Conservation (phyloP, 2,888 invertebrate genomes). For the Adelphocoris suturalis region DNA sequence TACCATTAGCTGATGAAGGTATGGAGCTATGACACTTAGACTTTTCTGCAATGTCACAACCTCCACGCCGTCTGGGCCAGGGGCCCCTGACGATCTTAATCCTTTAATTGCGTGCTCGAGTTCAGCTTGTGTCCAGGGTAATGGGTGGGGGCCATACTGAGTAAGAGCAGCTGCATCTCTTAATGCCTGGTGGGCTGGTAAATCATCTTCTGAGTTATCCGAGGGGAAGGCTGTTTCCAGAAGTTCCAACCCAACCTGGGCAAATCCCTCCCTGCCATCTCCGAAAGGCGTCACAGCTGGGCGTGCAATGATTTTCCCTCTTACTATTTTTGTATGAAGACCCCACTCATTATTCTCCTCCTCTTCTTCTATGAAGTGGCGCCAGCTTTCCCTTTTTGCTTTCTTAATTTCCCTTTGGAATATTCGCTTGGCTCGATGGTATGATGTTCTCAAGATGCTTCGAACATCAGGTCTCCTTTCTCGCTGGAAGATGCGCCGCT, state of each 20-base stretch:
- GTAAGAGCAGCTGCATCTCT: too few relatives aligned
- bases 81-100: background rate
- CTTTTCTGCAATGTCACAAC: background rate
- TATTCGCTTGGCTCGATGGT: background rate
- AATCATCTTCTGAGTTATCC: background rate
- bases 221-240: conserved; percentile 31
- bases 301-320: background rate
- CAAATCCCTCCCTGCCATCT: background rate
- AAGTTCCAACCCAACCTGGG: background rate
- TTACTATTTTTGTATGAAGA: conserved; percentile 14
- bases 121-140: background rate
- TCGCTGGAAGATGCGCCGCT: background rate
- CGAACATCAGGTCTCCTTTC: background rate
- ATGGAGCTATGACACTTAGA: background rate
- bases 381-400: conserved; percentile 7
- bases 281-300: too few relatives aligned
- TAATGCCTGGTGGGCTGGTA: background rate
- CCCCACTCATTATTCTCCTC: conserved; percentile 1
- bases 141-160: background rate
- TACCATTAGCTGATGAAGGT: background rate
- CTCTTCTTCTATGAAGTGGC: conserved; percentile 19
- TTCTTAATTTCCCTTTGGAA: background rate
- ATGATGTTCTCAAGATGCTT: background rate
- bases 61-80: background rate
- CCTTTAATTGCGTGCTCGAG: background rate